Base-by-base conservation (phyloP, 1,140 invertebrate species). In the Hyposmocoma kahamanoa region DNA sequence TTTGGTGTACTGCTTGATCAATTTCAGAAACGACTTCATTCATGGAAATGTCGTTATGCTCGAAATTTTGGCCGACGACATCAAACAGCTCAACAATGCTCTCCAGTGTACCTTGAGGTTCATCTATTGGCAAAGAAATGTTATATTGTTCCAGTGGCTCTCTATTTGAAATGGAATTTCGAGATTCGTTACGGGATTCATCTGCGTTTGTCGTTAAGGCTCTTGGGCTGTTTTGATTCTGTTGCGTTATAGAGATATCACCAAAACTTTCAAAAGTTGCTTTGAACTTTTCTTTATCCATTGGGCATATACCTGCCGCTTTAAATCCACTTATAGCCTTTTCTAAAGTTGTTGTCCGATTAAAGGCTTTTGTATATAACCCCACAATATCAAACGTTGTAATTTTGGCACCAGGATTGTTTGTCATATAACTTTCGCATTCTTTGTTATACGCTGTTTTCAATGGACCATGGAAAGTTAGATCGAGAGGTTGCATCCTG, bases 361-460 rank as follows among this genome's bases (percentile, higher is more conserved):
- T 28, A 28, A 28, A 28, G 11, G 24, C 24, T 6, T 28, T 28
- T 28, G 24, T 28, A 28, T 6, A 28, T 11, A 28, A 28, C 11
- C 11, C 24, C 6, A 28, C 24, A 6, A 28, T 11, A 11, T 28
- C 24, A 11, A 6, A 28, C 11, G 5, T 6, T 28, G 24, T 28
- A 28, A 28, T 28, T 6, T 6, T 6, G 5, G 5, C 6, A 6
- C 24, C 24, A 28, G 11, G 11, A 6, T 11, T 6, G 6, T 28
- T 11, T 28, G 24, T 11, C 24, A 28, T 28, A 11, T 28, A 11
- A 28, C 11, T 28, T 11, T 28, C 24, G 11, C 24, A 28, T 28
- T 28, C 24, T 28, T 28, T 6, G 11, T 28, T 28, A 11, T 65
- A 28, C 11, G 24, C 24, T 6, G 24, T 28, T 11, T 28, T 28